Conservation (phyloP, 2,888 invertebrate species). For the Suillia variegata region DNA sequence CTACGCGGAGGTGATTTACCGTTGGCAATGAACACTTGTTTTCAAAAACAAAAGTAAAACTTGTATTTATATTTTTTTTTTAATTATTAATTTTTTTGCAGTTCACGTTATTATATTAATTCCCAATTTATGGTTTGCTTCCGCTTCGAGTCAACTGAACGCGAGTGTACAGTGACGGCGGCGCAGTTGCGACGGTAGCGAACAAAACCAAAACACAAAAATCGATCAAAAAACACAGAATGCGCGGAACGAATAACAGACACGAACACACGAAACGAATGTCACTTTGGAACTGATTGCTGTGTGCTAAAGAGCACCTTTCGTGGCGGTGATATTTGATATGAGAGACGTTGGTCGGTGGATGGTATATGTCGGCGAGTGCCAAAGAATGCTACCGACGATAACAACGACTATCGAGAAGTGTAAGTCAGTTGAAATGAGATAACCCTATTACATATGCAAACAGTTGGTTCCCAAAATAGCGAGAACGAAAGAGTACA, state of each 20-base stretch:
- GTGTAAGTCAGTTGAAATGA: too few species aligned
- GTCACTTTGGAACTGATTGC: slow-evolving; percentile 60
- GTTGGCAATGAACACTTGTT: too few species aligned
- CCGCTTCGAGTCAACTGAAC: too few species aligned
- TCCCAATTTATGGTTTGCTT: too few species aligned
- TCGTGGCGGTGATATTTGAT: slow-evolving; percentile 22
- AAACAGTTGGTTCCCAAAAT: neutral
- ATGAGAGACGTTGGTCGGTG: too few species aligned
- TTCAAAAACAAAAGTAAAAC: too few species aligned
- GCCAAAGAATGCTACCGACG: neutral
- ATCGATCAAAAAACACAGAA: too few species aligned
- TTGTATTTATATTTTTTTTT: neutral
- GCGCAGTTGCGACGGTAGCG: neutral
- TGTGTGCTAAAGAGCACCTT: slow-evolving; percentile 43
- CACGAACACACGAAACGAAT: slow-evolving; percentile 56
- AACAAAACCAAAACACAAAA: too few species aligned
- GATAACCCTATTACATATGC: too few species aligned
- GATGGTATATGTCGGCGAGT: neutral
- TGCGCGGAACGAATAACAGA: slow-evolving; percentile 29
- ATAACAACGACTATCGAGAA: too few species aligned
- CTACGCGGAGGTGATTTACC: too few species aligned
- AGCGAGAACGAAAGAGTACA: neutral
- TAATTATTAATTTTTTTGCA: neutral
- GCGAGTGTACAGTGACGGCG: neutral
- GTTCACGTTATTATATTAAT: neutral